Conservation (phyloP, 1,140 invertebrate genomes). For the Bathynomus jamesi region DNA sequence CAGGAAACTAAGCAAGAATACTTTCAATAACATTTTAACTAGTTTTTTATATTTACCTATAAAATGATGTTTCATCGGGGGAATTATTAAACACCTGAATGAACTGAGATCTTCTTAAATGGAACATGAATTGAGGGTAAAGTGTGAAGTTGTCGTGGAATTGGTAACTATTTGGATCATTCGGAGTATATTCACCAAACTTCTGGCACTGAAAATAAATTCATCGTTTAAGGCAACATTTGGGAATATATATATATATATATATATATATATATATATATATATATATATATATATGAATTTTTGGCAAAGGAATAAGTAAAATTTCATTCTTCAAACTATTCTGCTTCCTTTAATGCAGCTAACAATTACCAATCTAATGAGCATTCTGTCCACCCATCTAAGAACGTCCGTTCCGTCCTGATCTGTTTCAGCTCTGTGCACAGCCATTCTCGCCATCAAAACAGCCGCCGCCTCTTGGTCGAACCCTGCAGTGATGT, state of each 20-base stretch:
- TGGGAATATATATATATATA: background rate
- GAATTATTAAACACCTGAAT: constrained; percentile 99
- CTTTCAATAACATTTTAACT: no score
- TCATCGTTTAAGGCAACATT: background rate
- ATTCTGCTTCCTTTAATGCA: background rate
- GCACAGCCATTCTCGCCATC: constrained; percentile 94
- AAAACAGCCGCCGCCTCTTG: constrained; percentile 95
- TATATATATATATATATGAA: constrained; percentile 13
- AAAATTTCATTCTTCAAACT: no score
- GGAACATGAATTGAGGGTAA: constrained; percentile 99
- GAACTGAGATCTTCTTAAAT: constrained; percentile 94
- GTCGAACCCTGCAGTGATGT: constrained; percentile 82
- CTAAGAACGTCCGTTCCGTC: constrained; percentile 93
- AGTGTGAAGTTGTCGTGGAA: constrained; percentile 93
- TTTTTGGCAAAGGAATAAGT: no score
- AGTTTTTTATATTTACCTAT: constrained; percentile 73
- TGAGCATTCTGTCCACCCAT: constrained; percentile 97
- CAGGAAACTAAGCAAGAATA: no score
- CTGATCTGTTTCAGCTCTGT: constrained; percentile 84
- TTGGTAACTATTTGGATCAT: constrained; percentile 93
- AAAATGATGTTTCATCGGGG: constrained; percentile 99
- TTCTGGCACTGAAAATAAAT: constrained; percentile 79
- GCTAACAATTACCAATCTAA: constrained; percentile 65
- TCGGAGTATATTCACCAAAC: constrained; percentile 96
- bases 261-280: constrained; percentile 10